Evolutionary conservation across 2,888 invertebrate genomes (phyloP).

Genomic region (Resseliella maxima): DNA sequence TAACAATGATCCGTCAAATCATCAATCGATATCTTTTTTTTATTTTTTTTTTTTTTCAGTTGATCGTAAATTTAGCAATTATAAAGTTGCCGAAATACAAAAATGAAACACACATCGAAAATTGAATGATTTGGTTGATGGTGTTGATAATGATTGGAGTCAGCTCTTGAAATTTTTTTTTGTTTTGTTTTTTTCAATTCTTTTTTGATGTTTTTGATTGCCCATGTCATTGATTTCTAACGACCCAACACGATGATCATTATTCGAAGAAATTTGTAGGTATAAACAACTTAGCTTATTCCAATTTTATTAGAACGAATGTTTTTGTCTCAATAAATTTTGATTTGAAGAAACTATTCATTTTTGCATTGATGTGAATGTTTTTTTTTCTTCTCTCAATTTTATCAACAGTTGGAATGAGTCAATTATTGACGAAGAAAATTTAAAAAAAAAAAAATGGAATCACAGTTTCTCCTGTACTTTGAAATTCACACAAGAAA

Average conservation of each 20-base stretch:
- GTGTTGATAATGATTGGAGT: constrained; percentile 48
- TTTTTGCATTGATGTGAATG: too few species aligned
- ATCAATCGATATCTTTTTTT: constrained; percentile 24
- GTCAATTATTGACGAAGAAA: too few species aligned
- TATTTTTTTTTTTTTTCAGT: background rate
- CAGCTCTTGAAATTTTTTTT: background rate
- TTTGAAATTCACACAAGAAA: background rate
- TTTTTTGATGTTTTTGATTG: constrained; percentile 43
- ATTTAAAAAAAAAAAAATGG: too few species aligned
- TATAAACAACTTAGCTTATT: background rate
- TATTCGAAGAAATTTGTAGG: constrained; percentile 22
- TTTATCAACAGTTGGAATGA: too few species aligned
- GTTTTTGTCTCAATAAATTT: background rate
- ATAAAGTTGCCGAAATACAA: constrained; percentile 37
- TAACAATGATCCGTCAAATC: constrained; percentile 15
- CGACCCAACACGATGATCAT: constrained; percentile 44
- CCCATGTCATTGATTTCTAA: constrained; percentile 44
- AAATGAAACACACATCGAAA: background rate
- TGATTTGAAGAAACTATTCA: background rate
- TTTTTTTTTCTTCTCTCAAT: background rate
- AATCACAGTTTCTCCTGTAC: background rate
- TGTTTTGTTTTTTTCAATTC: background rate
- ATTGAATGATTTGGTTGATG: constrained; percentile 11
- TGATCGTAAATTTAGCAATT: constrained; percentile 43
- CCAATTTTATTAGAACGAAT: background rate